Evolutionary conservation across 1,140 invertebrate species (phyloP).

Genomic region (Odontomachus brunneus): DNA sequence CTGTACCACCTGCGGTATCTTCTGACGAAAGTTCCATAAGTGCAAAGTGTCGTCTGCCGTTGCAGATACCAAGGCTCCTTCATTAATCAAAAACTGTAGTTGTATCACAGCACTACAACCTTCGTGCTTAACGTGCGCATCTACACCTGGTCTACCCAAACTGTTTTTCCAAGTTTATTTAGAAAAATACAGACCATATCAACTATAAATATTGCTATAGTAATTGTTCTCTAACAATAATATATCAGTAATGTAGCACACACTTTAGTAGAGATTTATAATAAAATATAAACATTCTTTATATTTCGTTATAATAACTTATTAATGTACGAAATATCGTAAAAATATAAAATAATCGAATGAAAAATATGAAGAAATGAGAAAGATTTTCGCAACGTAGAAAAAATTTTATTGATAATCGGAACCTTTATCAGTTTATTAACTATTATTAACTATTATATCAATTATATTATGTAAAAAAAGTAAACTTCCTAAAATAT

Average conservation of each 20-base stretch:
- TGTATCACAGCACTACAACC: slow-evolving; percentile 92
- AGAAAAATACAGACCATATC: slow-evolving; percentile 68
- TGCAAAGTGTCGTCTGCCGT: slow-evolving; percentile 98
- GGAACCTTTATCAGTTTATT: background rate
- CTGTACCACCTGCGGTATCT: slow-evolving; percentile 97
- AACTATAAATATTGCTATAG: background rate
- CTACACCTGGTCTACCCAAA: slow-evolving; percentile 97
- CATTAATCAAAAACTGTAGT: slow-evolving; percentile 97
- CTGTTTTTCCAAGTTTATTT: slow-evolving; percentile 85
- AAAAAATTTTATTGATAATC: background rate
- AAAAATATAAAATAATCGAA: no score
- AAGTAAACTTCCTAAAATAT: background rate
- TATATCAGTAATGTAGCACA: background rate
- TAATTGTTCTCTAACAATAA: background rate
- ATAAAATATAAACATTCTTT: background rate
- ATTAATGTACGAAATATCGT: background rate
- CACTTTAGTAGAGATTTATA: background rate
- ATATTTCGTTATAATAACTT: background rate
- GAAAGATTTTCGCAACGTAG: background rate
- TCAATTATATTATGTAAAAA: no score
- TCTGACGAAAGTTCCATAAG: slow-evolving; percentile 98
- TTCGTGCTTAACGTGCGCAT: slow-evolving; percentile 96
- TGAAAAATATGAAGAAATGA: background rate
- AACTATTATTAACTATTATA: slow-evolving; percentile 1
- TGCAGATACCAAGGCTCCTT: slow-evolving; percentile 97